Evolutionary conservation across 2,113 vertebrate genomes (phyloP), one percentile per base, ranked within the genome.

Genomic region (Antidorcas marsupialis): DNA sequence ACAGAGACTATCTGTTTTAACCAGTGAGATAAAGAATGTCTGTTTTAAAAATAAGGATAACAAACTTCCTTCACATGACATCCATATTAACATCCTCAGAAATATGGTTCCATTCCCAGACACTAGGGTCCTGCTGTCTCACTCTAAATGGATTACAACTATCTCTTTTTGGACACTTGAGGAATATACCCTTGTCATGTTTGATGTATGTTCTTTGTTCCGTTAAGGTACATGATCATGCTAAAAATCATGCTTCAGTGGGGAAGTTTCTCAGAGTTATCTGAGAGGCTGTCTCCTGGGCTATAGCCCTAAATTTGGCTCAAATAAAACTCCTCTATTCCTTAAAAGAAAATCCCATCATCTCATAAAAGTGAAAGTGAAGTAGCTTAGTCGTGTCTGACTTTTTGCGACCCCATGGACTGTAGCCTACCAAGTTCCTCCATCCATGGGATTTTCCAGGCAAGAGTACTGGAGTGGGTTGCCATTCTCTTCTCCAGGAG

Each of bases 371-470:
- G 28, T 62, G 28, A 62, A 30, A 62, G 60, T 30, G 60, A 62
- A 62, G 60, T 62, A 0, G 1, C 59, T 62, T 6, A 62, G 60
- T 62, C 28, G 0, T 62, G 60, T 62, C 13, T 0, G 1, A 62
- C 28, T 62, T 28, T 62, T 30, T 62, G 28, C 0, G 28, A 30
- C 13, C 13, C 60, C 60, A 7, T 30, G 60, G 60, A 62, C 28
- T 62, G 13, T 62, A 62, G 28, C 28, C 60, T 62, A 30, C 60
- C 60, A 30, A 28, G 13, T 62, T 62, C 13, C 6, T 62, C 28
- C 28, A 62, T 62, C 28, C 60, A 30, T 30, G 6, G 13, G 60
- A 62, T 62, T 62, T 62, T 30, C 60, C 13, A 62, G 28, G 60
- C 60, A 62, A 62, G 60, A 62, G 15, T 62, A 62, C 28, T 30